These are phyloP conservation scores for Microchrysa polita DNA, from an alignment of 2,888 invertebrate species.

Conservation along the genomic window DNA sequence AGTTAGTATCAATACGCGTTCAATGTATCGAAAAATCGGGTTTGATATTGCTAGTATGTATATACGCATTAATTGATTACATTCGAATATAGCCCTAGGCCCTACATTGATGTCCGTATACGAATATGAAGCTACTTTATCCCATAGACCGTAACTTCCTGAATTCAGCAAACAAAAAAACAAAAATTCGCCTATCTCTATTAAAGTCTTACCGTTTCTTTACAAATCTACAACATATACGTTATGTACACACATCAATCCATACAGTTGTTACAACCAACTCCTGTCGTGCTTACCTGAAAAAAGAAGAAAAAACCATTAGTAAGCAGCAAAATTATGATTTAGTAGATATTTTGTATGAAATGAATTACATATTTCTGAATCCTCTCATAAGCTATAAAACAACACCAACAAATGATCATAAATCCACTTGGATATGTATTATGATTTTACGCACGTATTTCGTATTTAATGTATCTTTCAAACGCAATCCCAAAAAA, in stretches of 20 bases:
- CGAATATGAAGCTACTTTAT: too few relatives aligned
- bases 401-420: neutral
- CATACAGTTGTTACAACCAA: too few relatives aligned
- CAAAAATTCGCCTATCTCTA: too few relatives aligned
- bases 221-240: neutral
- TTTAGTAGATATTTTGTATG: neutral
- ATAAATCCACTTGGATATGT: neutral
- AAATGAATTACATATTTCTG: neutral
- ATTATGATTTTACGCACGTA: neutral
- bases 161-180: too few relatives aligned
- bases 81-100: too few relatives aligned
- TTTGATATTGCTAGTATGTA: too few relatives aligned
- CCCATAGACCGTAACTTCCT: too few relatives aligned
- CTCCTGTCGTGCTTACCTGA: neutral
- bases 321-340: neutral
- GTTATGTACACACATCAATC: neutral
- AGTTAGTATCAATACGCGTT: too few relatives aligned
- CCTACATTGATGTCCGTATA: too few relatives aligned
- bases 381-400: neutral
- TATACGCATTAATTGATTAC: too few relatives aligned
- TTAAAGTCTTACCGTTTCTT: too few relatives aligned
- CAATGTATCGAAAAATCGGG: too few relatives aligned
- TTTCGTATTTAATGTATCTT: slow-evolving; percentile 1
- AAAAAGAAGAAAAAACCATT: slow-evolving; percentile 1
- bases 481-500: neutral